These are phyloP conservation scores for Acanthosoma haemorrhoidale DNA, from an alignment of 2,888 invertebrate genomes.

Conservation along the genomic window DNA sequence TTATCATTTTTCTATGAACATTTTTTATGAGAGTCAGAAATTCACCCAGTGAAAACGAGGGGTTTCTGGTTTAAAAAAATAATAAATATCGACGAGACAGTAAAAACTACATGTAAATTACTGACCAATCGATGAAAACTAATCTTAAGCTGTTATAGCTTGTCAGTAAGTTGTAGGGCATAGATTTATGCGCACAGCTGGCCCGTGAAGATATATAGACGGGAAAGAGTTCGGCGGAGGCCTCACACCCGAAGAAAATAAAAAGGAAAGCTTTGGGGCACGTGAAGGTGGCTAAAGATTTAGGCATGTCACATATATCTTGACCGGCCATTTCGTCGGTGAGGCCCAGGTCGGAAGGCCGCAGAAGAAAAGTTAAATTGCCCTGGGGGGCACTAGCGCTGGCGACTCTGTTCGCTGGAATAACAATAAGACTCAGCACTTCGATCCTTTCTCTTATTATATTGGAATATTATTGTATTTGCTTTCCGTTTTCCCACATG, in stretches of 20 bases:
- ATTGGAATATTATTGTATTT: slow-evolving; percentile 11
- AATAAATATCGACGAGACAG: too few species aligned
- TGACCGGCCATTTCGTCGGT: background rate
- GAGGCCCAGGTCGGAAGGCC: background rate
- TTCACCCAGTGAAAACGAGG: too few species aligned
- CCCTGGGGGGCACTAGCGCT: slow-evolving; percentile 1
- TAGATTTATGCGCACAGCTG: too few species aligned
- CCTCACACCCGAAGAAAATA: background rate
- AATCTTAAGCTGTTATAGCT: too few species aligned
- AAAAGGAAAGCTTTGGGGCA: background rate
- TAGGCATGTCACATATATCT: slow-evolving; percentile 13
- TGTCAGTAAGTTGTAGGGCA: too few species aligned
- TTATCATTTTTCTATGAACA: too few species aligned
- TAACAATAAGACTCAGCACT: slow-evolving; percentile 2
- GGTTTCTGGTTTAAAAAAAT: too few species aligned
- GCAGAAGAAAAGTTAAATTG: slow-evolving; percentile 7
- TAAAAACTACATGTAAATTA: too few species aligned
- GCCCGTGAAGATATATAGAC: background rate
- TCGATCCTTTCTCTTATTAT: background rate
- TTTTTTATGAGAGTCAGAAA: too few species aligned
- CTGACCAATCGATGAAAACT: too few species aligned
- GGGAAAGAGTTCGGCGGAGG: background rate
- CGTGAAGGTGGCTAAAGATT: background rate
- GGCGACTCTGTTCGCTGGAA: background rate
- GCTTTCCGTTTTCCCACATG: too few species aligned